Evolutionary conservation across 2,113 vertebrate species (phyloP), one percentile per base, ranked within the genome.

Genomic region (Eretmochelys imbricata): DNA sequence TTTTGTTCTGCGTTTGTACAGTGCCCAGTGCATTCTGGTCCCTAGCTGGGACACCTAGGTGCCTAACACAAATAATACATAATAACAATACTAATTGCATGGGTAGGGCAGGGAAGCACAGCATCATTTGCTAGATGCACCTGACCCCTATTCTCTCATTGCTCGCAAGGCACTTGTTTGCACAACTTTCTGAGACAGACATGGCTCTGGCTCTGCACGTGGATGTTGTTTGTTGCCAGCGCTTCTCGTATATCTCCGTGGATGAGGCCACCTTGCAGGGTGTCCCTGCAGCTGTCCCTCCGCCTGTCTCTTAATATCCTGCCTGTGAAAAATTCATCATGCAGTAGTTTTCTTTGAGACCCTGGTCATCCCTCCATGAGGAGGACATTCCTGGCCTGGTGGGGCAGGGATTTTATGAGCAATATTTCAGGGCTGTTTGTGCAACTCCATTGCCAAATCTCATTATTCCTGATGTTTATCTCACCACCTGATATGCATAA

Each of bases 391-490:
- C 25, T 88, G 84, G 91, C 4, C 69, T 88, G 69, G 88, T 72
- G 87, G 85, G 91, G 88, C 94, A 69, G 95, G 92, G 96, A 96
- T 93, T 76, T 95, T 94, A 88, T 78, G 0, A 80, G 80, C 2
- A 24, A 96, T 95, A 96, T 96, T 97, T 95, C 94, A 95, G 88
- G 88, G 9, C 0, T 4, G 78, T 89, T 97, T 96, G 96, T 97
- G 97, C 97, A 98, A 98, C 93, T 31, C 89, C 88, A 93, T 96
- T 94, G 96, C 89, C 95, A 98, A 97, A 96, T 91, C 54, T 93
- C 93, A 24, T 97, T 93, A 4, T 0, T 53, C 5, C 90, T 72
- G 97, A 97, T 97, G 93, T 89, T 93, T 96, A 97, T 97, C 97
- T 75, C 2, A 8, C 0, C 0, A 82, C 81, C 48, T 84, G 85